Evolutionary conservation across 2,797 vertebrate species (phyloP).

Genomic region (Semaprochilodus insignis): DNA sequence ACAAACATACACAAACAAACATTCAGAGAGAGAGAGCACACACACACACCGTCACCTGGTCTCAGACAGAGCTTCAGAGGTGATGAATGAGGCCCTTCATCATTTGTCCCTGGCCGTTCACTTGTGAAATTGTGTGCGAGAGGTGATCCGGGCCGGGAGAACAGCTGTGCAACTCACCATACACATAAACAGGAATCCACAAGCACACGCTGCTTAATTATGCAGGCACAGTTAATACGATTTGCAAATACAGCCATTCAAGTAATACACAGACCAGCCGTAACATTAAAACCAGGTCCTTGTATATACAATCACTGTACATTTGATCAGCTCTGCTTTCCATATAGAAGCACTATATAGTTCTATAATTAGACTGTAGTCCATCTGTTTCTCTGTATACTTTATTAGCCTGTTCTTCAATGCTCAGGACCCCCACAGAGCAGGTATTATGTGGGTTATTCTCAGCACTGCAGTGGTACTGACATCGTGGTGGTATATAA

Average conservation of each 20-base stretch:
- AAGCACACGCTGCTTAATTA: background rate
- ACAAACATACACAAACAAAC: constrained; percentile 1
- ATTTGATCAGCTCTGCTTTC: no score
- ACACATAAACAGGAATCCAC: constrained; percentile 4
- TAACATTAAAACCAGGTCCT: no score
- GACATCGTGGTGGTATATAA: no score
- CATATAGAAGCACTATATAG: no score
- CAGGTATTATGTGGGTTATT: background rate
- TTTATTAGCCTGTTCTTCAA: no score
- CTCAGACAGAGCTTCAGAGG: constrained; percentile 10
- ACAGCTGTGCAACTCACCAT: constrained; percentile 35
- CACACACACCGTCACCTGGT: constrained; percentile 15
- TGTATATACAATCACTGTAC: no score
- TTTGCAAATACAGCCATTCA: background rate
- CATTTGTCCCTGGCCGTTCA: constrained; percentile 43
- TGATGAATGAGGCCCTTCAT: constrained; percentile 50
- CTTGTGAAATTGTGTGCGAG: constrained; percentile 56
- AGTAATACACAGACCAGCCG: background rate
- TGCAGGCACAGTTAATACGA: background rate
- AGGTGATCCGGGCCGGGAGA: constrained; percentile 35
- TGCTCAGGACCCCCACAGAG: background rate
- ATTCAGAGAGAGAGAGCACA: background rate
- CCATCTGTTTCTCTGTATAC: no score
- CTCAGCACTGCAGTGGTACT: no score
- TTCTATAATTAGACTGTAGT: no score